Evolutionary conservation across 2,888 invertebrate species (phyloP).

Genomic region (Linnaemya tessellans): DNA sequence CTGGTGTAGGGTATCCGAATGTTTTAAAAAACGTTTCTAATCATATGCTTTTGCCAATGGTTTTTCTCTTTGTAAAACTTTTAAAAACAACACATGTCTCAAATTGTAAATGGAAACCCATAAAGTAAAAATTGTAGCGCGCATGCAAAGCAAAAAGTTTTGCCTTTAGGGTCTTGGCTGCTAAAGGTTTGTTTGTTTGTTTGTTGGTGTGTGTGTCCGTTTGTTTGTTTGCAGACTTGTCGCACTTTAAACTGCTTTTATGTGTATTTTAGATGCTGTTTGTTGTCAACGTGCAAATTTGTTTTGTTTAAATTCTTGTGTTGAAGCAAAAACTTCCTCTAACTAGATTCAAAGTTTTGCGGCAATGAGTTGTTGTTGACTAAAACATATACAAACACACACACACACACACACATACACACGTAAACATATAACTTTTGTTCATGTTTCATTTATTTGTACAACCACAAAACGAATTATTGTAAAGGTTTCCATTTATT

Average conservation of each 20-base stretch:
- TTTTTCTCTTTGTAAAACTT: slow-evolving; percentile 23
- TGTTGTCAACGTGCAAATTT: slow-evolving; percentile 49
- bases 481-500: slow-evolving; percentile 27
- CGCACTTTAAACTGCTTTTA: slow-evolving; percentile 33
- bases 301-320: slow-evolving; percentile 29
- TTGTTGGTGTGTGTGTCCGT: neutral
- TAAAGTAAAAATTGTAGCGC: slow-evolving; percentile 35
- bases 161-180: slow-evolving; percentile 32
- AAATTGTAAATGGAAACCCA: slow-evolving; percentile 30
- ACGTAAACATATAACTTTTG: neutral
- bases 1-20: neutral
- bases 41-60: neutral
- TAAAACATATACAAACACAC: too few species aligned
- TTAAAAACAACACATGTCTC: slow-evolving; percentile 27
- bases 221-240: slow-evolving; percentile 16
- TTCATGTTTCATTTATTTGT: slow-evolving; percentile 14
- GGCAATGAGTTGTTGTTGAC: neutral
- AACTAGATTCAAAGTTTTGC: slow-evolving; percentile 34
- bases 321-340: slow-evolving; percentile 33
- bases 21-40: neutral
- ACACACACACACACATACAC: too few species aligned
- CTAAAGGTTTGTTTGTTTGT: neutral
- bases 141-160: slow-evolving; percentile 10
- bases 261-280: slow-evolving; percentile 32
- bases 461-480: slow-evolving; percentile 33